Base-by-base conservation (phyloP, 2,888 invertebrate species). In the Adela reaumurella region DNA sequence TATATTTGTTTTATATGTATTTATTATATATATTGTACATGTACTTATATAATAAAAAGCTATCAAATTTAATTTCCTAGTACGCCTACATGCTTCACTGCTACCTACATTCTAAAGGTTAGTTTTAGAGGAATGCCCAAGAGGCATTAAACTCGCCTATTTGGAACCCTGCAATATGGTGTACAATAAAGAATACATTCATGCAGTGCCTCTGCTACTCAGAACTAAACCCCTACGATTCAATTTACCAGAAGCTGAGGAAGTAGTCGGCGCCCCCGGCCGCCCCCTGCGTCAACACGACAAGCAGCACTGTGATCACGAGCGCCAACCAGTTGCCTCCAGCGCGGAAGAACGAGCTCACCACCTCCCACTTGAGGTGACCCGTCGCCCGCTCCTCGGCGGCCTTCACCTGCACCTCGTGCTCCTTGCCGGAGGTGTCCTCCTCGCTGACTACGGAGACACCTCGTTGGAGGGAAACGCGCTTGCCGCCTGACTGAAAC, bases 261-360 rank as follows among this genome's bases (percentile, higher is more conserved):
- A 85, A 90, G 59, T 82, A 88, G 62, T 91, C 91, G 0, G 83
- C 83, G 1, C 78, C 67, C 51, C 85, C 88, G 1, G 83, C 86
- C n/a, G 81, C 61, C 0, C 67, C 60, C 56, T 88, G 86, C 1
- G 87, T 79, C 14, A 83, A 14, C 1, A 86, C 8, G 1, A 74
- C 55, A 48, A 71, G 51, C 2, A 53, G 41, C 1, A 73, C 47
- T 0, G 68, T 64, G 44, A 73, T 68, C 1, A 65, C 3, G 1
- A 74, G 58, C 51, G 70, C 70, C 48, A 57, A 67, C 2, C 58
- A n/a, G 48, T 56, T 69, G 14, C 74, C 76, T 3, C 74, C 76
- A 0, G 74, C 59, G 2, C 55, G 59, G 58, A 78, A 77, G 57
- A 74, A 78, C 0, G 66, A 61, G 0, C 62, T 52, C 43, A 77